phyloP scores from a whole-genome alignment of 2,113 vertebrate species.

The Caranx ignobilis region DNA sequence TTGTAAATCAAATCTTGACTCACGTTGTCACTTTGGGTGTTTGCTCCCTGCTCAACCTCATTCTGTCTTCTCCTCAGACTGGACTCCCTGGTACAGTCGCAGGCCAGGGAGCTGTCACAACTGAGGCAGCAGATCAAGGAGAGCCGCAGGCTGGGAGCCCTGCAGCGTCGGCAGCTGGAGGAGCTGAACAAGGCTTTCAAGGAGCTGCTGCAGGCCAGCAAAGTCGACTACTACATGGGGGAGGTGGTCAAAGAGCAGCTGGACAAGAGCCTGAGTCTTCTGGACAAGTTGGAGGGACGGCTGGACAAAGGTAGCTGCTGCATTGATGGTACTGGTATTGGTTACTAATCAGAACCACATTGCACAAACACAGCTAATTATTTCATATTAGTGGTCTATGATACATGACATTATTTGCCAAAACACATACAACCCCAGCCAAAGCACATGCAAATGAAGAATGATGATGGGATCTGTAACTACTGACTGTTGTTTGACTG shows the following conservation, averaged over 20 bases:
- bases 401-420: neutral
- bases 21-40: neutral
- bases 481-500: neutral
- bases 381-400: neutral
- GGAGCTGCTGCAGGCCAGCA: conserved; percentile 88
- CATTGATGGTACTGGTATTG: neutral
- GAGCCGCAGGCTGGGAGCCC: conserved; percentile 82
- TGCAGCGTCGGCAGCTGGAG: conserved; percentile 87
- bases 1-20: neutral
- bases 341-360: conserved; percentile 18
- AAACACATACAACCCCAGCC: neutral
- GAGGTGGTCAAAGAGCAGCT: conserved; percentile 90
- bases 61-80: conserved; percentile 79
- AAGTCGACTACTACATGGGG: conserved; percentile 86
- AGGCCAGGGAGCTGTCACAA: conserved; percentile 90
- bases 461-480: neutral
- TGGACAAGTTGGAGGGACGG: conserved; percentile 87
- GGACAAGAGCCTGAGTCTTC: conserved; percentile 84
- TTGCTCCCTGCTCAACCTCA: neutral
- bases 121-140: conserved; percentile 91
- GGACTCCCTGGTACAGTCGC: conserved; percentile 89
- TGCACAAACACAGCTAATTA: conserved; percentile 6
- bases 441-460: neutral
- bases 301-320: conserved; percentile 83
- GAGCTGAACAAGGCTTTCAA: conserved; percentile 87